These are phyloP conservation scores for Drosophila arizonae DNA, from an alignment of 1,140 invertebrate species.

Conservation along the genomic window DNA sequence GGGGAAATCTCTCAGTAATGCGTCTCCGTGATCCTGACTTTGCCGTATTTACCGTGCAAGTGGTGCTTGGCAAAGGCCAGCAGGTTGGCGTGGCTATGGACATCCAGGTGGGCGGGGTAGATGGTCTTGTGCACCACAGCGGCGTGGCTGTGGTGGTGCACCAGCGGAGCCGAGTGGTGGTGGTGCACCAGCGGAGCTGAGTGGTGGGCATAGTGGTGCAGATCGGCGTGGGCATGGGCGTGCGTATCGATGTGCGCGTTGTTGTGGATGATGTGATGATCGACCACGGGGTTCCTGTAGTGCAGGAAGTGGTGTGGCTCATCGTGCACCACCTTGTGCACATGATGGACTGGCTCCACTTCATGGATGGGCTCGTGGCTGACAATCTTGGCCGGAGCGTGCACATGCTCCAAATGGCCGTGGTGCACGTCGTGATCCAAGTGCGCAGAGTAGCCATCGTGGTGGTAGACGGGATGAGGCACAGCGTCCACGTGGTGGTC, in stretches of 20 bases:
- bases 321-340: conserved; percentile 71
- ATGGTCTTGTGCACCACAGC: conserved; percentile 61
- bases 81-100: conserved; percentile 66
- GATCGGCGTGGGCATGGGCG: conserved; percentile 41
- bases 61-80: conserved; percentile 77
- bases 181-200: conserved; percentile 58
- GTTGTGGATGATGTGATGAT: conserved; percentile 68
- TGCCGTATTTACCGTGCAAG: conserved; percentile 76
- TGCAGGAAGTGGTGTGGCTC: conserved; percentile 74
- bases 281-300: conserved; percentile 67
- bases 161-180: conserved; percentile 60
- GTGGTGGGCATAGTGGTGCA: conserved; percentile 55
- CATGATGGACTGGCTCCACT: conserved; percentile 70
- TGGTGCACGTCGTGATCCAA: conserved; percentile 55
- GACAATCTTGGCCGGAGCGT: conserved; percentile 59
- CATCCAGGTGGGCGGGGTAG: conserved; percentile 64
- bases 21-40: conserved; percentile 76
- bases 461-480: conserved; percentile 64
- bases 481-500: conserved; percentile 57
- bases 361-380: conserved; percentile 70
- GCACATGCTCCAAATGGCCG: conserved; percentile 53
- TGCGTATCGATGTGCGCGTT: conserved; percentile 59
- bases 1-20: conserved; percentile 72
- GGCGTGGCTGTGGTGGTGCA: conserved; percentile 63
- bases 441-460: conserved; percentile 50